These are phyloP conservation scores for Lophura nycthemera DNA, from an alignment of 2,113 vertebrate genomes.

Conservation along the genomic window DNA sequence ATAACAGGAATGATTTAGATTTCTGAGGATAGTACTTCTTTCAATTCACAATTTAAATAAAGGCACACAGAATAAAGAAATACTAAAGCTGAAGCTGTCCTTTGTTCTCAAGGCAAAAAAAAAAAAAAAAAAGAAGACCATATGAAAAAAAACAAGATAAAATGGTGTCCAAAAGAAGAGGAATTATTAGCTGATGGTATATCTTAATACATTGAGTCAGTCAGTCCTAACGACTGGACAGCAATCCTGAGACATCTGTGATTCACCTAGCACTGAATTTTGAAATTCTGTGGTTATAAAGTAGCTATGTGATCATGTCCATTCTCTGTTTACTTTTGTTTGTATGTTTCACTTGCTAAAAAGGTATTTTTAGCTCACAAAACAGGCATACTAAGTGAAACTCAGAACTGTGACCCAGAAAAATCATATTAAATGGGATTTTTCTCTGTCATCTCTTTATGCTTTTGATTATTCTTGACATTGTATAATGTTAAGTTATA, in stretches of 20 bases:
- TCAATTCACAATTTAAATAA: background rate
- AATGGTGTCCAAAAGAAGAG: background rate
- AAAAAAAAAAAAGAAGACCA: background rate
- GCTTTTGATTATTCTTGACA: conserved; percentile 49
- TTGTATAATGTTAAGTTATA: conserved; percentile 53
- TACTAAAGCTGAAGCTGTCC: background rate
- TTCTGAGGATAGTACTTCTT: background rate
- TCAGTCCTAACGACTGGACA: background rate
- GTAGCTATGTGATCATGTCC: background rate
- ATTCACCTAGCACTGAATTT: background rate
- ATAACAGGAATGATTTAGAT: background rate
- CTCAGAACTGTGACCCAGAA: conserved; percentile 21
- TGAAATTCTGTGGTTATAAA: background rate
- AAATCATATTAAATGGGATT: conserved; percentile 33
- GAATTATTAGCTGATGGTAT: background rate
- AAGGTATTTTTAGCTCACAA: conserved; percentile 1
- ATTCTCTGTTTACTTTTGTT: background rate
- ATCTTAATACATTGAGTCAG: background rate
- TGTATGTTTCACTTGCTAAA: background rate
- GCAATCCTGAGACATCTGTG: background rate
- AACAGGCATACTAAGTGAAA: conserved; percentile 1
- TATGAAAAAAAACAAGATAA: background rate
- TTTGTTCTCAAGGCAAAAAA: background rate
- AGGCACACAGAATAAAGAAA: background rate
- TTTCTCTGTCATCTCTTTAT: conserved; percentile 25